These are phyloP conservation scores for Oophaga pumilio DNA, from an alignment of 2,113 vertebrate genomes.

Conservation along the genomic window DNA sequence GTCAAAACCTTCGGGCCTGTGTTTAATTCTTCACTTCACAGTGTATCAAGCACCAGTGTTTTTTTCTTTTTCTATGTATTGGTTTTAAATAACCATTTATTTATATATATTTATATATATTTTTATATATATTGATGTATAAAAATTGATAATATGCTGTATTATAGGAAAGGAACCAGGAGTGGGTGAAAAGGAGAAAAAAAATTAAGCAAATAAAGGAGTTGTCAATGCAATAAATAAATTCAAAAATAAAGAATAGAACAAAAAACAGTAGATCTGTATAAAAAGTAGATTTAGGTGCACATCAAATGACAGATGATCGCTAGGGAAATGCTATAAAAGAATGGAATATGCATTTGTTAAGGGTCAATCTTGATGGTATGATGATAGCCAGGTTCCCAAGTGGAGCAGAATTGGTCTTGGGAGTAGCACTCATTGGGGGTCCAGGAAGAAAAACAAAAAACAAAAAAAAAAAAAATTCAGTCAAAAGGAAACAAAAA, in stretches of 20 bases:
- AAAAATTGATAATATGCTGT: conserved; percentile 85
- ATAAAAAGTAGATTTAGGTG: conserved; percentile 91
- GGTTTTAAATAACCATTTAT: conserved; percentile 86
- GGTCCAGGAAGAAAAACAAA: conserved; percentile 70
- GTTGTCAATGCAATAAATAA: conserved; percentile 98
- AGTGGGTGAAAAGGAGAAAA: conserved; percentile 64
- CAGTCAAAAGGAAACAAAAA: conserved; percentile 62
- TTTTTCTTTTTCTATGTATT: conserved; percentile 72
- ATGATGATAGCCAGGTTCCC: conserved; percentile 79
- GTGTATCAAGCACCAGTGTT: conserved; percentile 99
- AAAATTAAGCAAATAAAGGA: conserved; percentile 70
- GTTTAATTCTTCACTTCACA: conserved; percentile 87
- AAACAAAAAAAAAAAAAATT: conserved; percentile 53
- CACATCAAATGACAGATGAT: conserved; percentile 97
- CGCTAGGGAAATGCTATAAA: conserved; percentile 94
- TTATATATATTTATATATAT: conserved; percentile 81
- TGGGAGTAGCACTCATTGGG: conserved; percentile 63
- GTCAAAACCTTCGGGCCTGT: conserved; percentile 76
- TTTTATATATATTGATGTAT: conserved; percentile 82
- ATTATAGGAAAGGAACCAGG: conserved; percentile 74
- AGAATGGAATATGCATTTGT: conserved; percentile 97
- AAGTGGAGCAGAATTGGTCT: conserved; percentile 73
- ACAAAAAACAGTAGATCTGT: conserved; percentile 88
- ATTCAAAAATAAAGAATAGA: conserved; percentile 76
- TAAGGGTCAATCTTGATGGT: conserved; percentile 83